Evolutionary conservation across 1,140 invertebrate species (phyloP), one percentile per base, ranked within the genome.

Genomic region (Heliconius hermathena): DNA sequence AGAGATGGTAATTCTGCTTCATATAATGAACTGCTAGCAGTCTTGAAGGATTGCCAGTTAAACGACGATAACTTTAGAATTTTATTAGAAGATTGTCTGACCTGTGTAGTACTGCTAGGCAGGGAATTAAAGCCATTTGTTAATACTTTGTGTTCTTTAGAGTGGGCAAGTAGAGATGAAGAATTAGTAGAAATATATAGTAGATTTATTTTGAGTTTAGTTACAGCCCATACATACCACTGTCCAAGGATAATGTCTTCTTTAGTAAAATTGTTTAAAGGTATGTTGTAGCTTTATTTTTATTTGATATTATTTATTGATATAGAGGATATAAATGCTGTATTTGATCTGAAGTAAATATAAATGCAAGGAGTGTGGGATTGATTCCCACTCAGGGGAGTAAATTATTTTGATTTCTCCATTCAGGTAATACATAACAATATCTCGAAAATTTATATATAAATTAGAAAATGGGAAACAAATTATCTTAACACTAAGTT

Each of bases 211-310:
- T 76, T 95, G 29, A 90, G 87, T 83, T 80, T 95, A 22, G 89
- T 95, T 1, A 94, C 94, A 0, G 94, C 94, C 8, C 94, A 95
- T 77, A 91, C 91, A 3, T 94, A 95, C 81, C 93, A 95, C 77
- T 89, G 90, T 78, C 89, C 92, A 8, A 83, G 84, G 79, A 92
- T 94, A 71, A 90, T 95, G 83, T 81, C 83, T 49, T 85, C 86
- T 41, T 83, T 95, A 54, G 83, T 95, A 9, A 92, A 90, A 83
- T 76, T 88, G 41, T 93, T 95, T 77, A 93, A 90, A 94, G 90
- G 94, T 95, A 88, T 85, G 78, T 57, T 80, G 20, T 20, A 78
- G 9, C 57, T 77, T 71, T 60, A 74, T 33, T 38, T 36, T 52
- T 36, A 11, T 54, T 5, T 3, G 57, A 54, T 33, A 36, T 33